phyloP scores from a whole-genome alignment of 1,140 invertebrate species.

The Ostrea edulis region DNA sequence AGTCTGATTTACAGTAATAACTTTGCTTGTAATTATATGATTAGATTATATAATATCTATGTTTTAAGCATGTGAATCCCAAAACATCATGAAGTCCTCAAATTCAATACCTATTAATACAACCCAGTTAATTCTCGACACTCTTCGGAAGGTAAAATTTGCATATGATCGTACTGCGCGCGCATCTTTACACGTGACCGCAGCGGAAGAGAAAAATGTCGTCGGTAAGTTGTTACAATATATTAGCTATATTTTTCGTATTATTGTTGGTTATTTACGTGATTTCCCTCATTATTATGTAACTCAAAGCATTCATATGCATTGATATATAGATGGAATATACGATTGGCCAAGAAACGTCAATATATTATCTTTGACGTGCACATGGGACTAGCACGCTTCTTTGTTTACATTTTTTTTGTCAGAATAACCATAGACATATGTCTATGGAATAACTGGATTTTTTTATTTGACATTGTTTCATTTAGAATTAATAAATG shows the following conservation, averaged over 20 bases:
- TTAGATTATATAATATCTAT: not conserved
- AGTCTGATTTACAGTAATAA: not conserved
- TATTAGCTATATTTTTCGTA: not conserved
- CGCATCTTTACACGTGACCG: not conserved
- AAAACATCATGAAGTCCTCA: not conserved
- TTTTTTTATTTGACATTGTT: too few species aligned
- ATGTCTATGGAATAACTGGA: too few species aligned
- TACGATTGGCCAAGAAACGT: not conserved
- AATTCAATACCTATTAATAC: too few species aligned
- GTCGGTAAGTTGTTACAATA: conserved; percentile 12
- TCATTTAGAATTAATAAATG: not conserved
- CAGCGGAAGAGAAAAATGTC: not conserved
- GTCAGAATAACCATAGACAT: too few species aligned
- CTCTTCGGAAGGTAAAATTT: conserved; percentile 13
- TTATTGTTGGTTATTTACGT: not conserved
- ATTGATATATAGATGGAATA: not conserved
- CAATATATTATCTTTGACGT: not conserved
- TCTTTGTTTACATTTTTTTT: not conserved
- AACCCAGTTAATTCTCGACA: not conserved
- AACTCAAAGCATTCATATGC: not conserved
- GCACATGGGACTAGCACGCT: conserved; percentile 15
- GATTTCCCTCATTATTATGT: not conserved
- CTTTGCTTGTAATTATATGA: not conserved
- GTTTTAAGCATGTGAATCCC: not conserved
- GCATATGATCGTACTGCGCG: conserved; percentile 2